phyloP scores from a whole-genome alignment of 2,888 invertebrate genomes.

The Mayetiola destructor region DNA sequence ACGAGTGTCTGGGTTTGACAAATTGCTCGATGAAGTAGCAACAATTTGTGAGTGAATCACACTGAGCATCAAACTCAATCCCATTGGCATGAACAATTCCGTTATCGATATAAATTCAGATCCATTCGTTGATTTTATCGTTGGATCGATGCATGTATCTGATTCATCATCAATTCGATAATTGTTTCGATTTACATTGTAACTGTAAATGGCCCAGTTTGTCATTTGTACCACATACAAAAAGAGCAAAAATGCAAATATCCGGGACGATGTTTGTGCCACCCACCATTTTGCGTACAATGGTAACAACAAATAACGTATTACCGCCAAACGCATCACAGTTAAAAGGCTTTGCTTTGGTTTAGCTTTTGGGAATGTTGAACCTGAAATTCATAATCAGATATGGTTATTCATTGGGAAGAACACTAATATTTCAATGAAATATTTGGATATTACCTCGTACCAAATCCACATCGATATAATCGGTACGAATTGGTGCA shows the following conservation, averaged over 20 bases:
- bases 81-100: conserved; percentile 56
- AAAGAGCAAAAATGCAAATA: conserved; percentile 58
- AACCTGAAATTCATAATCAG: conserved; percentile 45
- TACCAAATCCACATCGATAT: conserved; percentile 91
- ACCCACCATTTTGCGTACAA: conserved; percentile 80
- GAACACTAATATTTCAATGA: neutral
- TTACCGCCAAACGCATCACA: conserved; percentile 67
- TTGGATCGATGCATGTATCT: neutral
- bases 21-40: conserved; percentile 42
- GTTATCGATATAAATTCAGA: conserved; percentile 39
- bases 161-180: neutral
- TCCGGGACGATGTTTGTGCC: conserved; percentile 65
- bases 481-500: conserved; percentile 71
- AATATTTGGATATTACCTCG: conserved; percentile 47
- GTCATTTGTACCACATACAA: conserved; percentile 59
- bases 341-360: conserved; percentile 81
- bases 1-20: conserved; percentile 24
- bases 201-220: conserved; percentile 34
- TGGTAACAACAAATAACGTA: conserved; percentile 71
- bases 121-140: neutral
- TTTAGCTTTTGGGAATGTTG: conserved; percentile 90
- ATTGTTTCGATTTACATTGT: conserved; percentile 26
- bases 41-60: conserved; percentile 71
- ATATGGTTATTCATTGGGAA: conserved; percentile 14
- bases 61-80: conserved; percentile 58